Conservation (phyloP, 2,797 vertebrate genomes). For the Siniperca obscura region DNA sequence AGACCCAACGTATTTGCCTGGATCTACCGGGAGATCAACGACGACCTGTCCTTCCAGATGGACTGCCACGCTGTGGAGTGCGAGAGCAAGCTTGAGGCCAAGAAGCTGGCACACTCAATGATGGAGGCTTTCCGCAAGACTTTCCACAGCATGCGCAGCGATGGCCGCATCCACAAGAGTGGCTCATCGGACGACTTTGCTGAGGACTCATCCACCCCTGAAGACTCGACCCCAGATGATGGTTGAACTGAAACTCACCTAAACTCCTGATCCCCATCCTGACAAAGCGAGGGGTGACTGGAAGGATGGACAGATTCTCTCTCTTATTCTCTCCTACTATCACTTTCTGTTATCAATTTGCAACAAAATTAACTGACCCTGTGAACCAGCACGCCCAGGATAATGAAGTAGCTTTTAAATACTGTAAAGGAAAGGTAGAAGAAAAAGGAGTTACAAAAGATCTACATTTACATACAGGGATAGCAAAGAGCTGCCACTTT, state of each 20-base stretch:
- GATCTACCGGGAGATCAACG: constrained; percentile 99
- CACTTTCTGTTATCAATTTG: constrained; percentile 69
- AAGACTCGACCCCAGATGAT: constrained; percentile 92
- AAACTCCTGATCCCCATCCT: constrained; percentile 62
- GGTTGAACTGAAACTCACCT: constrained; percentile 86
- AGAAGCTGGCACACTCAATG: constrained; percentile 98
- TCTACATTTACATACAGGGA: constrained; percentile 65
- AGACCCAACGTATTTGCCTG: constrained; percentile 97
- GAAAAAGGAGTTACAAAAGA: constrained; percentile 45
- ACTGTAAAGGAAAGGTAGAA: constrained; percentile 49
- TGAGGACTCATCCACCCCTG: constrained; percentile 91
- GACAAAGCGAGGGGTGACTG: constrained; percentile 66
- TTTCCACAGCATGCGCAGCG: constrained; percentile 98
- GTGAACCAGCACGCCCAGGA: constrained; percentile 72
- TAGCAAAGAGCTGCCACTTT: constrained; percentile 83
- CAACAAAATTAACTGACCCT: constrained; percentile 63
- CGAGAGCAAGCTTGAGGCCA: constrained; percentile 97
- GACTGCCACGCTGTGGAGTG: constrained; percentile 99
- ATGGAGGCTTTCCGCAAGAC: constrained; percentile 99
- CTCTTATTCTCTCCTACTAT: constrained; percentile 67
- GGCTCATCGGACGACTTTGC: constrained; percentile 93
- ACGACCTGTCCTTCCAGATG: constrained; percentile 98
- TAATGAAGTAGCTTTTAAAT: constrained; percentile 76
- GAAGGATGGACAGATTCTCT: constrained; percentile 74
- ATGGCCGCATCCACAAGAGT: constrained; percentile 96